Evolutionary conservation across 2,888 invertebrate species (phyloP).

Genomic region (Pollenia amentaria): DNA sequence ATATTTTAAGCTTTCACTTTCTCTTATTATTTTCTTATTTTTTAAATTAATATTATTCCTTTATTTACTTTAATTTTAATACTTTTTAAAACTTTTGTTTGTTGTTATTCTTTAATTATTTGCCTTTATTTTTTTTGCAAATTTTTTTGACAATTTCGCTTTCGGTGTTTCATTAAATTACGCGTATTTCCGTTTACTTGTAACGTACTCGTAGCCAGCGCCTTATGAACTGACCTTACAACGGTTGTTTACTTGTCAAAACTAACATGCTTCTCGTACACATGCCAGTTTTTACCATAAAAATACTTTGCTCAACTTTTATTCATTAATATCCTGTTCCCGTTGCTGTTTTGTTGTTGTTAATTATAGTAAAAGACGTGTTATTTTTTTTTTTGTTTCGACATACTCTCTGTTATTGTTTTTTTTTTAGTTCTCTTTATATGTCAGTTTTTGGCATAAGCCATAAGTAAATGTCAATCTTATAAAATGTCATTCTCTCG

Average conservation of each 20-base stretch:
- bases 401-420: slow-evolving; percentile 57
- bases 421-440: slow-evolving; percentile 26
- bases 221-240: slow-evolving; percentile 79
- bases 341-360: slow-evolving; percentile 22
- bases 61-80: no score
- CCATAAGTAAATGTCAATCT: not conserved
- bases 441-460: slow-evolving; percentile 14
- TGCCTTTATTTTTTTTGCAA: not conserved
- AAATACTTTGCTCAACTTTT: slow-evolving; percentile 13
- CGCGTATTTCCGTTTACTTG: slow-evolving; percentile 60
- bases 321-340: slow-evolving; percentile 42
- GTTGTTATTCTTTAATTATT: not conserved
- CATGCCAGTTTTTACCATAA: slow-evolving; percentile 40
- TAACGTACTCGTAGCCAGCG: slow-evolving; percentile 79
- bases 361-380: slow-evolving; percentile 59
- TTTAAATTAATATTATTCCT: no score
- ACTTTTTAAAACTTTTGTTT: not conserved
- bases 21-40: not conserved
- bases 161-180: not conserved
- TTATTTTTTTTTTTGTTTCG: slow-evolving; percentile 2
- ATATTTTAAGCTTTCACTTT: not conserved
- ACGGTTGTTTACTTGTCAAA: slow-evolving; percentile 65
- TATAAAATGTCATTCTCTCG: not conserved
- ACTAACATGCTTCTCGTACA: slow-evolving; percentile 48
- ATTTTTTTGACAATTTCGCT: not conserved